Evolutionary conservation across 2,113 vertebrate genomes (phyloP), one percentile per base, ranked within the genome.

Genomic region (Ranitomeya imitator): DNA sequence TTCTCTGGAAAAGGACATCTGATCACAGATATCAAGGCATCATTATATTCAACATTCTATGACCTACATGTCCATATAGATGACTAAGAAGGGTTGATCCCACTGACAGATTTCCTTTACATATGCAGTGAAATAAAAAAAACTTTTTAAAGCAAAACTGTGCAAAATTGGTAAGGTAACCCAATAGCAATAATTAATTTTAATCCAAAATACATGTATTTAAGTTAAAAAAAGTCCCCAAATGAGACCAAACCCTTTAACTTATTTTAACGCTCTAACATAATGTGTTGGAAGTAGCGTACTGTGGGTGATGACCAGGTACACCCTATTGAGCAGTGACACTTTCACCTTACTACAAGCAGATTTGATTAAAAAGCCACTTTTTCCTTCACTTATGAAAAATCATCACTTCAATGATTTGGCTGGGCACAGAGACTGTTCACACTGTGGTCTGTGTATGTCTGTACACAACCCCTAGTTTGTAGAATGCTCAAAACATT

Each of bases 291-390:
- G 11, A n/a, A 13, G 51, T 26, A 57, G n/a, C 26, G 15, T 11
- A 19, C 23, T 81, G 23, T 61, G 79, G 79, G 79, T 57, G 61
- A 15, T 79, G 85, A 61, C 59, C 59, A 86, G 19, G 13, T 51
- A n/a, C 59, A 65, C 60, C 18, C 74, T 31, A 31, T 79, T 54
- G 16, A 55, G 65, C 52, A 51, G 54, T 86, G 85, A 86, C 85
- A 86, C 10, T 67, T 79, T 55, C 86, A 80, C 78, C 65, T 81
- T 88, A 60, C 31, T 45, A n/a, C 54, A 74, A 74, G 31, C 63
- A 19, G 63, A 88, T 88, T 73, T 26, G 86, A 73, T 88, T 83
- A 88, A 74, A 19, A 73, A 82, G 57, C 55, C 67, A 82, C 86
- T 83, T 88, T 83, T 76, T 65, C 76, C 51, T n/a, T 84, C 82